Conservation (phyloP, 2,113 vertebrate species). For the Acanthisitta chloris region DNA sequence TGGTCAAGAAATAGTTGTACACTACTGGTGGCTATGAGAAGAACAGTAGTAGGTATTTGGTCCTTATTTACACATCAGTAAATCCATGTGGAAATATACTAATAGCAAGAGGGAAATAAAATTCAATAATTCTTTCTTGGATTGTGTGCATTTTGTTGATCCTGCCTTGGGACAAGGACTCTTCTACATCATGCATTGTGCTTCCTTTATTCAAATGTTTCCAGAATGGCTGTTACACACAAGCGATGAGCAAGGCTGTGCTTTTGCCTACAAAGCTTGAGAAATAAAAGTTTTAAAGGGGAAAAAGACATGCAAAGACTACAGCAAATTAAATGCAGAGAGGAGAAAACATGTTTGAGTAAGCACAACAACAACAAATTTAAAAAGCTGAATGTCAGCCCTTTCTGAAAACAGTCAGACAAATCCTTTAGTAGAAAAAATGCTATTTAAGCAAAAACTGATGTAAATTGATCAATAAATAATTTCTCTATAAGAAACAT, state of each 20-base stretch:
- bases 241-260: neutral
- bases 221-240: neutral
- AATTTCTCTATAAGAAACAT: neutral
- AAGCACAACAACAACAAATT: fast-evolving
- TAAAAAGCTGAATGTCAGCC: neutral
- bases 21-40: neutral
- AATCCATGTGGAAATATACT: neutral
- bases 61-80: neutral
- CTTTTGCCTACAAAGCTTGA: neutral
- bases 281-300: neutral
- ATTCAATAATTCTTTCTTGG: neutral
- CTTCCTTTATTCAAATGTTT: neutral
- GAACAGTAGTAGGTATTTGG: neutral
- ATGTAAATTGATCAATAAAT: neutral
- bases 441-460: fast-evolving
- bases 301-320: neutral
- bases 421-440: neutral
- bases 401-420: neutral
- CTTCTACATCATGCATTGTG: neutral
- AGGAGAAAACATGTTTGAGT: neutral
- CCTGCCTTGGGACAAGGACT: neutral
- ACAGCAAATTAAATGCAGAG: neutral
- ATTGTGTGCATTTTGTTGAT: neutral
- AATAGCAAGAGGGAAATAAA: neutral
- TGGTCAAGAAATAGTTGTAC: fast-evolving